Evolutionary conservation across 2,888 invertebrate genomes (phyloP).

Genomic region (Alviniconcha strummeri): DNA sequence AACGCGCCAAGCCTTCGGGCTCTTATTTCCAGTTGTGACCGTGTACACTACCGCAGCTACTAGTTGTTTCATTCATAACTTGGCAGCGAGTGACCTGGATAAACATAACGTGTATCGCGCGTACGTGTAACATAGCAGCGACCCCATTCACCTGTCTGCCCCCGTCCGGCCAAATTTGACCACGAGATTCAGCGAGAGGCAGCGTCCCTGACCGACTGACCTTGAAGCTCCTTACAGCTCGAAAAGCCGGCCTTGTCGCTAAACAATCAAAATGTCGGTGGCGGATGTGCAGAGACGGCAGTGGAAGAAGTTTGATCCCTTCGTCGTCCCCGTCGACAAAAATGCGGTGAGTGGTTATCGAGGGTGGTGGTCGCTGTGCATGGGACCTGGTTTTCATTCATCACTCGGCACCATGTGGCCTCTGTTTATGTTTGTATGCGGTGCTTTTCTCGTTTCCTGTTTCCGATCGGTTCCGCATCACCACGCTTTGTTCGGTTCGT

Average conservation of each 20-base stretch:
- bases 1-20: no score
- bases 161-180: neutral
- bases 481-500: no score
- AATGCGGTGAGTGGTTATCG: slow-evolving; percentile 41
- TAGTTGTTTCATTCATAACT: no score
- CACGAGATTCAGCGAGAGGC: slow-evolving; percentile 29
- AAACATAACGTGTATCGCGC: neutral
- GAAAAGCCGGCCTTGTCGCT: neutral
- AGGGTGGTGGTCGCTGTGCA: no score
- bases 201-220: slow-evolving; percentile 39
- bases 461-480: no score
- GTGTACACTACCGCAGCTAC: no score
- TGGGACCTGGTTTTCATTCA: slow-evolving; percentile 5
- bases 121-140: no score
- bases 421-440: neutral
- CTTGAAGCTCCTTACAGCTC: slow-evolving; percentile 29
- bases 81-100: no score
- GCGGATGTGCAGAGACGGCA: slow-evolving; percentile 5
- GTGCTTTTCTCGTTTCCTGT: no score
- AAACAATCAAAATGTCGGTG: slow-evolving; percentile 19
- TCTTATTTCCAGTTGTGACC: no score
- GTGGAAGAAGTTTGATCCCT: slow-evolving; percentile 38
- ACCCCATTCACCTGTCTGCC: no score
- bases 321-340: slow-evolving; percentile 46
- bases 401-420: slow-evolving; percentile 2